Evolutionary conservation across 1,140 invertebrate species (phyloP), one percentile per base, ranked within the genome.

Genomic region (Rhizoglyphus robini): DNA sequence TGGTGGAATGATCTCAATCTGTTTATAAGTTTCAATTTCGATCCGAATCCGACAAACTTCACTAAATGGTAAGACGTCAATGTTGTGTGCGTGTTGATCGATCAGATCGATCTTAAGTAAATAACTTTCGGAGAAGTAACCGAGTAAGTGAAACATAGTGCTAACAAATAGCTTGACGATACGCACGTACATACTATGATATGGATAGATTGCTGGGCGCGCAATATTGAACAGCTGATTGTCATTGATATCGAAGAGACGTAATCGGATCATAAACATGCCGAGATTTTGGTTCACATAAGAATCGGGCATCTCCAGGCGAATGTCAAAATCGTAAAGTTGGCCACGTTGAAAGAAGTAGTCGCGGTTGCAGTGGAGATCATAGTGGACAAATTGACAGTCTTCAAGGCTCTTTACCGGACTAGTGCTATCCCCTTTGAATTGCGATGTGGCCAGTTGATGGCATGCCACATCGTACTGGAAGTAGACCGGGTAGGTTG

Each of bases 221-320:
- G 63, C 11, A 30, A 60, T 27, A 1, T 23, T 29, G 36, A 32
- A 60, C 2, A 60, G 2, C 29, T 60, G 15, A 34, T 60, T 60
- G 27, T 32, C 58, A 34, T 34, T 2, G 11, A n/a, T 18, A 65
- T 65, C 54, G 29, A 23, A 57, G 11, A 65, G 29, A 2, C 57
- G 27, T 38, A 65, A 59, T 5, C 63, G 41, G 2, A 65, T 36
- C 63, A 65, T 65, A 41, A 65, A 65, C 48, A 59, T 34, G 13
- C 63, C 63, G 3, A 58, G 63, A 11, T 31, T 29, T n/a, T 34
- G 47, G 29, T 65, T 65, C 11, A 29, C 51, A 3, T 51, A 15
- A 13, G 63, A 65, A 29, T 65, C 63, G 11, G 63, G 63, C 63
- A 65, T 65, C 20, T 63, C 63, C 27, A 65, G 29, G 1, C 11